phyloP scores from a whole-genome alignment of 2,113 vertebrate genomes.

The Lasiurus cinereus region DNA sequence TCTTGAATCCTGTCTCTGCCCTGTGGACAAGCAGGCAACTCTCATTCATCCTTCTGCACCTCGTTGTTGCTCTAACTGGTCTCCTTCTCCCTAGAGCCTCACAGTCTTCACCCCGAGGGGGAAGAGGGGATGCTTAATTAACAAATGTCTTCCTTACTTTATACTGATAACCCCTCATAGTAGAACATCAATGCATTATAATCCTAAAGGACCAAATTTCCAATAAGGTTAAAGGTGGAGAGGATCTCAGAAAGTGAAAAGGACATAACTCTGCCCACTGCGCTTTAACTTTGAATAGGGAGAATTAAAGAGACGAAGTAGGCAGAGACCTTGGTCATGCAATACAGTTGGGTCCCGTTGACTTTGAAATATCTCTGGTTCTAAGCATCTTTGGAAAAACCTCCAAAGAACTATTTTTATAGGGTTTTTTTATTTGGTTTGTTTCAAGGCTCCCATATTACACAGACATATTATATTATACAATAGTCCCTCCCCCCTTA shows the following conservation, averaged over 20 bases:
- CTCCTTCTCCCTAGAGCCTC: background rate
- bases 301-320: background rate
- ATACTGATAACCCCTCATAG: background rate
- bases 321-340: background rate
- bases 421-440: background rate
- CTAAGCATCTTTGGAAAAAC: background rate
- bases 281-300: constrained; percentile 33
- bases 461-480: background rate
- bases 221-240: background rate
- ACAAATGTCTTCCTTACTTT: background rate
- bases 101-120: background rate
- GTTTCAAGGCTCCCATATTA: background rate
- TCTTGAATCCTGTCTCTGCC: background rate
- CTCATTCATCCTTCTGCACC: background rate
- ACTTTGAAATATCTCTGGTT: background rate
- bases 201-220: background rate
- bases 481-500: background rate
- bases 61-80: background rate
- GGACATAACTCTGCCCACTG: background rate
- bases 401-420: background rate
- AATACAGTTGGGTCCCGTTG: background rate
- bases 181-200: background rate
- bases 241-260: constrained; percentile 10
- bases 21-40: background rate
- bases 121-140: background rate